These are phyloP conservation scores for Stratiomys singularior DNA, from an alignment of 2,888 invertebrate genomes.

Conservation along the genomic window DNA sequence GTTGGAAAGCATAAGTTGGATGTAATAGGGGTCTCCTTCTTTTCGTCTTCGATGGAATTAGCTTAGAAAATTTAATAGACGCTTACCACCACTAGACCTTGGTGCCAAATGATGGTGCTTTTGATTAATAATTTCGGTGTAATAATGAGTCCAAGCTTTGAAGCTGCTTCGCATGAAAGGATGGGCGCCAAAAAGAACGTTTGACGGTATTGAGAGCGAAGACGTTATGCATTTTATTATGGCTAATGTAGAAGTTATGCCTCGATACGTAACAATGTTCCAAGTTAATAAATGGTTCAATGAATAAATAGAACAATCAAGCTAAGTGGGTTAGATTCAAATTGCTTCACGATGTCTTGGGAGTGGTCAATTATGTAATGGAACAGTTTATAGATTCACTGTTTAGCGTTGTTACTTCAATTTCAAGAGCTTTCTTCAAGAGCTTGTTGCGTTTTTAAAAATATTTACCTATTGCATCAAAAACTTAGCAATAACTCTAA, in stretches of 20 bases:
- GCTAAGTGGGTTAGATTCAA: not conserved
- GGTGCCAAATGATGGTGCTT: not conserved
- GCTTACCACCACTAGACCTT: not conserved
- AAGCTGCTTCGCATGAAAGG: not conserved
- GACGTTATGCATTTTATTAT: slow-evolving; percentile 18
- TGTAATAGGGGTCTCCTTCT: slow-evolving; percentile 5
- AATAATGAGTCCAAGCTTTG: not conserved
- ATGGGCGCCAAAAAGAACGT: not conserved
- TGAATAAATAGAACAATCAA: not conserved
- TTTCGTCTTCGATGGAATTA: slow-evolving; percentile 37
- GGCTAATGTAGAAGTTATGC: not conserved
- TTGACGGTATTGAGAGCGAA: not conserved
- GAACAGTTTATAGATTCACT: too few species aligned
- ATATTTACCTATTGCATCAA: too few species aligned
- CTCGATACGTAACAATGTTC: not conserved
- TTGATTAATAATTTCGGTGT: slow-evolving; percentile 17
- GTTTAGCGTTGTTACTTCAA: too few species aligned
- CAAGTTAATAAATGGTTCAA: not conserved
- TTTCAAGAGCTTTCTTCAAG: too few species aligned
- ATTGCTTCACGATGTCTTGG: too few species aligned
- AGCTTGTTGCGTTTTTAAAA: too few species aligned
- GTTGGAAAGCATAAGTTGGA: not conserved
- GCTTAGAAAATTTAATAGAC: slow-evolving; percentile 26
- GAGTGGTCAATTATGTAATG: too few species aligned
- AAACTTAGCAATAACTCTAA: too few species aligned